Base-by-base conservation (phyloP, 2,888 invertebrate genomes). In the Lithophane socia region DNA sequence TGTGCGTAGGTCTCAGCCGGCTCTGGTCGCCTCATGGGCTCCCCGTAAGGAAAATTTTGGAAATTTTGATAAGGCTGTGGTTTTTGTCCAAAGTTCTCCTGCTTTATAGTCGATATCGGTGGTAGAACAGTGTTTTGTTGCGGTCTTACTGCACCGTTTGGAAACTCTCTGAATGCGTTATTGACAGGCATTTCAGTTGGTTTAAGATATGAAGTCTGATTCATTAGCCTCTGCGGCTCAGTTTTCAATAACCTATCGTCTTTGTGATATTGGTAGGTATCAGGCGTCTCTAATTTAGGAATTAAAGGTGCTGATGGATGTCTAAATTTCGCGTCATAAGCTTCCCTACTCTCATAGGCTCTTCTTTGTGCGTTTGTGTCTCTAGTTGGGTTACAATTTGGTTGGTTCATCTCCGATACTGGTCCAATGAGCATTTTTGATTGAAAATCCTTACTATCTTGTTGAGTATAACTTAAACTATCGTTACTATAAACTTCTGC, bases 371-470 rank as follows among this genome's bases (percentile, higher is more conserved):
- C 94, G 93, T 92, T 95, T 29, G 92, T 92, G 82, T 95, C 95
- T 80, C 93, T 92, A 82, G 93, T 82, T 68, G 94, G 88, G 75
- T 92, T 92, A 92, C 94, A 93, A 85, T 94, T 95, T 91, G 95
- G 96, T 92, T 96, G 96, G 86, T 97, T 97, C 91, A 95, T 95
- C 89, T 96, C 96, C 73, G 97, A 97, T 86, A 97, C 97, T 89
- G 97, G 97, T 92, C 97, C 97, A 89, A 97, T 96, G 77, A 96
- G 94, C 96, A 97, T 97, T 92, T 96, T 97, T 54, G 96, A 96
- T 90, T 97, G 97, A 91, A 97, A 97, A 92, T 97, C 97, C 94
- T 97, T 97, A 92, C 93, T 97, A 92, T 97, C 97, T 92, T 94
- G 94, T 87, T 94, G 95, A 93, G 90, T 95, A 93, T 93, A 97